Base-by-base conservation (phyloP, 1,140 invertebrate species). In the Gryon sp. region DNA sequence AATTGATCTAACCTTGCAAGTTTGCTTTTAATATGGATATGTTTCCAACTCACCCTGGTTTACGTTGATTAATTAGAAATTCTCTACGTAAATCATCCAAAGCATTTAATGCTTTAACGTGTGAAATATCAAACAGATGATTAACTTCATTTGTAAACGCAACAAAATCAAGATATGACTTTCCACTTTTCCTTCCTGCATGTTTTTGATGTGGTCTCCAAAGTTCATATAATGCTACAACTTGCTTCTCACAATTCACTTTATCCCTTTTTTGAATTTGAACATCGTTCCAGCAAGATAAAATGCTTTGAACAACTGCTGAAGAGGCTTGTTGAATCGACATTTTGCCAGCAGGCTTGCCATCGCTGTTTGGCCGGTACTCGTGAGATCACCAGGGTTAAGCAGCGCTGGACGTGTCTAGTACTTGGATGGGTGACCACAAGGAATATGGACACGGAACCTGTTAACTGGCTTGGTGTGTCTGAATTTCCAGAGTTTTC, bases 61-160 rank as follows among this genome's bases (percentile, higher is more conserved):
- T 19, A 24, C 43, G 20, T 45, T 48, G 57, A 38, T 48, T 48
- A 15, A 48, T 9, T 7, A 48, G 32, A 62, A 62, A 62, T 18
- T 48, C 43, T 38, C 19, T 62, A 22, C 30, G 26, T 5, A 26
- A 6, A 48, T 34, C 30, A 24, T 62, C 43, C n/a, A 48, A 36
- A 2, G 48, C 7, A 12, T 19, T 62, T 11, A 62, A 34, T 28
- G 16, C 28, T 9, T 26, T 40, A 48, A 1, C 30, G 18, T 20
- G 30, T 11, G 43, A 48, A 34, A 62, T 34, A 28, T 62, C 57
- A 30, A 62, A 62, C 12, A 48, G 15, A 45, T 48, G 16, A 34
- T 59, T 14, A 8, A 45, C 28, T 15, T 59, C 40, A 7, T 7
- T 41, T 57, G 38, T 14, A 26, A 53, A 53, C 14, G 7, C 9